Base-by-base conservation (phyloP, 2,113 vertebrate species). In the Eubucco bourcierii region DNA sequence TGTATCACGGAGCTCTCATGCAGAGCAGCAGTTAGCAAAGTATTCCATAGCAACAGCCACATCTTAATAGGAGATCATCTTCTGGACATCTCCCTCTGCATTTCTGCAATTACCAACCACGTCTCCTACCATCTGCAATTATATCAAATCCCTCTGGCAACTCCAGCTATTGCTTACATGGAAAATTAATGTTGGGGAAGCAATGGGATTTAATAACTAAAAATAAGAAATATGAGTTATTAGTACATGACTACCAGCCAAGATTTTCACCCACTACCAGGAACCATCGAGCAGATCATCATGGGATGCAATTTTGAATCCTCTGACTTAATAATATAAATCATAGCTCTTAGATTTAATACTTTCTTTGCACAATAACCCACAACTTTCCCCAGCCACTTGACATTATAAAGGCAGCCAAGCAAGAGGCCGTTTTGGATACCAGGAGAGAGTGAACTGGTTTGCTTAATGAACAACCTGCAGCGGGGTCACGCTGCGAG, bases 121-220 rank as follows among this genome's bases (percentile, higher is more conserved):
- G 74, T 89, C 74, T 90, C 63, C 67, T 87, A 91, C 94, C 78
- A 94, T 87, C 68, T 84, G 93, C 90, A 96, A 95, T 90, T 91
- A 91, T 3, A 90, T 66, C 88, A 93, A 96, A 82, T 84, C 93
- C 94, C 85, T 90, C 75, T 89, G 82, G 94, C 84, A 95, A 92
- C 60, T 63, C 34, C n/a, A 93, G 77, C 78, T 88, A 93, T 93
- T 91, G 94, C 94, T 95, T 97, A 93, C 90, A 87, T 39, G 60
- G 90, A 97, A 96, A 93, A 95, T 90, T 93, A 96, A 94, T 84
- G 86, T 92, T 81, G 87, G 65, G 88, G 84, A 93, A 90, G 91
- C 87, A 83, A 82, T 7, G 37, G 79, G 81, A 92, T 87, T 90
- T 93, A 93, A 95, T 89, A 95, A 92, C 87, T 87, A 87, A 96